A percentile compares a stretch with the other conserved stretches of the same genome.
phyloP scores from a whole-genome alignment of 2,888 invertebrate species.

The Gymnosoma rotundatum region DNA sequence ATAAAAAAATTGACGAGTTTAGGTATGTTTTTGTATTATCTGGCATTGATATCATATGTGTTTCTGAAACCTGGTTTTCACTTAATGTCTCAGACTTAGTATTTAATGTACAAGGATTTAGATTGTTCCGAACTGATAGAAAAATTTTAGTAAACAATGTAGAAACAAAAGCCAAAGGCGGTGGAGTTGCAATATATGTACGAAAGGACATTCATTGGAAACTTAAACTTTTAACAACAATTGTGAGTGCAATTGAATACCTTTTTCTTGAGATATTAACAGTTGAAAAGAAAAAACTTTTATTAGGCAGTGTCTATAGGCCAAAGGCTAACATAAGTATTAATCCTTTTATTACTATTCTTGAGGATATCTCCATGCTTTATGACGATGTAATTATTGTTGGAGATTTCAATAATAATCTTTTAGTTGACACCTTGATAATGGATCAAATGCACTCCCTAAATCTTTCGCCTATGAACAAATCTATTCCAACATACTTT shows the following conservation, averaged over 20 bases:
- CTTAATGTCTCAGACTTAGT: no score
- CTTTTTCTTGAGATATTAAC: no score
- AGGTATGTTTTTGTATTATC: no score
- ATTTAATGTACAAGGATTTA: no score
- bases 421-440: background rate
- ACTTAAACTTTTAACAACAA: background rate
- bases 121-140: no score
- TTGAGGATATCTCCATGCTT: background rate
- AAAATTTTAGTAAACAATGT: no score
- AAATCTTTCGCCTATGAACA: background rate
- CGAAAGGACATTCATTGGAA: background rate
- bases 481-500: background rate
- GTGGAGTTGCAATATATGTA: background rate
- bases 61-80: no score
- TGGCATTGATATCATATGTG: no score
- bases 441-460: background rate
- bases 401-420: conserved; percentile 25
- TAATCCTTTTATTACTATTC: no score
- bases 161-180: no score
- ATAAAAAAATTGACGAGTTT: no score
- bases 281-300: no score
- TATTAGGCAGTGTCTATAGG: background rate
- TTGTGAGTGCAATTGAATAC: background rate
- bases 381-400: background rate
- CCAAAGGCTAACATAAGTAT: background rate